A percentile compares a stretch with the other conserved stretches of the same genome.
Evolutionary conservation across 2,113 vertebrate genomes (phyloP).

Genomic region (Tenebrosternarchus preto): DNA sequence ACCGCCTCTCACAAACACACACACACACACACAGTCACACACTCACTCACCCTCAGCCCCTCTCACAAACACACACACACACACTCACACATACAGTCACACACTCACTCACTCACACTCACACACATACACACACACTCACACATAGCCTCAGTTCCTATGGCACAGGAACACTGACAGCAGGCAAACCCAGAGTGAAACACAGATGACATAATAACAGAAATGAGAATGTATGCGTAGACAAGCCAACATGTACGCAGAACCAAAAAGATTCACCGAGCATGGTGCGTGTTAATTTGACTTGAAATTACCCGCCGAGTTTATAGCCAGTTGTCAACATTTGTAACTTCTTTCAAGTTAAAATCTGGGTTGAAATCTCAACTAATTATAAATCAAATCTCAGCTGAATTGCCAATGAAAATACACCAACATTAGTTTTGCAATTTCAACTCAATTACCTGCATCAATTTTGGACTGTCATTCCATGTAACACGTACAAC

Average conservation of each 20-base stretch:
- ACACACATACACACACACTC: neutral
- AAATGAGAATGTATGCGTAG: neutral
- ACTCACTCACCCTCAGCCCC: too few species aligned
- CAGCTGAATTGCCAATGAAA: neutral
- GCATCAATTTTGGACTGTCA: constrained; percentile 15
- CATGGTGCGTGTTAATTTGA: neutral
- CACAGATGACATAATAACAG: neutral
- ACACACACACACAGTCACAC: too few species aligned
- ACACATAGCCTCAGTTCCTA: neutral
- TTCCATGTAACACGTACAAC: neutral
- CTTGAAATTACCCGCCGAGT: neutral
- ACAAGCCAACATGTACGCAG: neutral
- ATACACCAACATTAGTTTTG: constrained; percentile 3
- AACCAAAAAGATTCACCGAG: neutral
- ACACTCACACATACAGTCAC: neutral
- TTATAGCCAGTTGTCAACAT: neutral
- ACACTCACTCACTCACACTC: neutral
- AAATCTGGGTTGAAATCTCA: neutral
- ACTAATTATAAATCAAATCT: neutral
- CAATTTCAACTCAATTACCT: constrained; percentile 25
- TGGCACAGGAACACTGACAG: neutral
- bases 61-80: neutral
- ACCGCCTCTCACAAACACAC: neutral
- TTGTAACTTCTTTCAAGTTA: neutral
- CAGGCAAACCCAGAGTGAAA: neutral